These are phyloP conservation scores for Crotalus helleri DNA, from an alignment of 2,113 vertebrate genomes.

Conservation along the genomic window DNA sequence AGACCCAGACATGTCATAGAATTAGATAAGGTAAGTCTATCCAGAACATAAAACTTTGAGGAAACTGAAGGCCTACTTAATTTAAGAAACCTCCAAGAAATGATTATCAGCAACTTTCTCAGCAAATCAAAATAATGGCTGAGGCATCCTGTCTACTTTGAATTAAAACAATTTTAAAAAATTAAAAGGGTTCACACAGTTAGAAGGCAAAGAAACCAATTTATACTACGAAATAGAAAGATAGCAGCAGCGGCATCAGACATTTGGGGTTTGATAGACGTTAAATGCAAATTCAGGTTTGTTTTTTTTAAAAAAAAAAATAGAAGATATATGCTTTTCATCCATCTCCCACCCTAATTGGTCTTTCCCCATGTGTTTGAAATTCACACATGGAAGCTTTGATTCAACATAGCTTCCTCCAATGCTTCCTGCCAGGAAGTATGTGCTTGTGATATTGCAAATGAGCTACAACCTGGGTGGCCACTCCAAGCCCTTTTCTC, in stretches of 20 bases:
- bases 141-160: neutral
- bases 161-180: neutral
- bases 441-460: conserved; percentile 22
- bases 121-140: neutral
- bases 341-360: neutral
- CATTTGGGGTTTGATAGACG: neutral
- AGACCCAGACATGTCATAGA: neutral
- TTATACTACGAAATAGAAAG: neutral
- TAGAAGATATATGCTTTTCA: neutral
- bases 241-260: neutral
- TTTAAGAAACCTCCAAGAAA: neutral
- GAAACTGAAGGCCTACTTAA: neutral
- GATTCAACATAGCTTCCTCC: conserved; percentile 13
- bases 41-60: neutral
- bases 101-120: neutral
- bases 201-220: neutral
- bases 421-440: neutral
- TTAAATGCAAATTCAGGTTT: neutral
- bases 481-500: conserved; percentile 22
- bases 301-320: neutral
- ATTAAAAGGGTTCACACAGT: neutral
- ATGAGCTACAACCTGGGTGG: conserved; percentile 20
- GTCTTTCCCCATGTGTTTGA: neutral
- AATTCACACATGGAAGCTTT: neutral
- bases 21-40: neutral